phyloP scores from a whole-genome alignment of 2,888 invertebrate genomes.

The Blera fallax region DNA sequence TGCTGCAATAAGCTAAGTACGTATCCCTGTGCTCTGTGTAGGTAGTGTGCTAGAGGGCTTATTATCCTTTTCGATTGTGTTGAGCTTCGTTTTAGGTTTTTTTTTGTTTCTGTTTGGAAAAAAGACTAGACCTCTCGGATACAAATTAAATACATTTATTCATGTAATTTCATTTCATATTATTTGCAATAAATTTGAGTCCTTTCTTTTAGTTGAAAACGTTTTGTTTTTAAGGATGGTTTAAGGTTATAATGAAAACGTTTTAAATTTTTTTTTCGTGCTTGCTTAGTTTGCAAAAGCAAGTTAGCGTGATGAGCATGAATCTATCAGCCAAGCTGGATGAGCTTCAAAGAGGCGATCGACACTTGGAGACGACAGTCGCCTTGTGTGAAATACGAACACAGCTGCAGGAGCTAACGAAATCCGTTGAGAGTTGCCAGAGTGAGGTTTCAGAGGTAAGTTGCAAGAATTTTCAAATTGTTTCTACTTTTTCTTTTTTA shows the following conservation, averaged over 20 bases:
- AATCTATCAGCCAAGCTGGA: conserved; percentile 96
- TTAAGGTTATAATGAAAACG: conserved; percentile 28
- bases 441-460: conserved; percentile 93
- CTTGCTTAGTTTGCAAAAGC: conserved; percentile 93
- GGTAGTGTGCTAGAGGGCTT: conserved; percentile 61
- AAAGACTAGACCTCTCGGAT: conserved; percentile 45
- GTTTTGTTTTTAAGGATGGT: not conserved
- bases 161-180: conserved; percentile 67
- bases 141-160: conserved; percentile 69
- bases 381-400: conserved; percentile 96
- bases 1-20: conserved; percentile 17
- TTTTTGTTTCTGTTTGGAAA: conserved; percentile 19
- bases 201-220: not conserved
- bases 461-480: conserved; percentile 8
- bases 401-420: conserved; percentile 95
- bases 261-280: conserved; percentile 2
- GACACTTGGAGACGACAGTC: conserved; percentile 95
- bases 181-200: conserved; percentile 62
- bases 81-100: conserved; percentile 23
- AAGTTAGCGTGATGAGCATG: conserved; percentile 99
- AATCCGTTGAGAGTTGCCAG: conserved; percentile 97
- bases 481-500: not conserved
- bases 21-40: conserved; percentile 27
- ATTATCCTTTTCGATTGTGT: conserved; percentile 42
- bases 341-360: conserved; percentile 94